Base-by-base conservation (phyloP, 1,140 invertebrate genomes). In the Drosophila auraria region DNA sequence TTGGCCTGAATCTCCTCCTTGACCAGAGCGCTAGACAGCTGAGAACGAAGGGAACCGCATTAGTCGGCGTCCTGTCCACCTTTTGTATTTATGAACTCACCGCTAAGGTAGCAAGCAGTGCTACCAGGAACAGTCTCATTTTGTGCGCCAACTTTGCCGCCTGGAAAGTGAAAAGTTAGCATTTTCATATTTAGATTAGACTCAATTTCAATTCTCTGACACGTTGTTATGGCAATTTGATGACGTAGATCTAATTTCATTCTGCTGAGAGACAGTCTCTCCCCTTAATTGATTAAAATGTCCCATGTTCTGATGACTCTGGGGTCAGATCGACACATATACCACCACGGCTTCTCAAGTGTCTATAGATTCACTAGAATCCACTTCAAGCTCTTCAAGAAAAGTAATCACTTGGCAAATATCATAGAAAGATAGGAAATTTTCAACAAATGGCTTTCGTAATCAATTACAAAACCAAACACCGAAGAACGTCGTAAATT, bases 1-100 rank as follows among this genome's bases (percentile, higher is more conserved):
- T 93, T 91, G 0, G 95, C 96, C 56, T 94, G 92, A 5, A 95
- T 93, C 72, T 96, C 95, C 65, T 95, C 93, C 20, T 94, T 92
- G 42, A 87, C 80, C 53, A 69, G 23, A 4, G 82, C 91, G 40
- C 84, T 61, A n/a, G 73, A n/a, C 5, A 91, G 49, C 83, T 92
- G 23, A 27, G 27, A 44, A 1, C 20, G 68, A 5, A 40, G 5
- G 44, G 25, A 9, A 7, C 23, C 30, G 5, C 5, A 56, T 56
- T 56, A 25, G 6, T 27, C 1, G 15, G 11, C 1, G 27, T 2
- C 8, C 3, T 7, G 11, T 20, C 1, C 0, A 17, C 14, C 1
- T 15, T 7, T 4, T 9, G 6, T 14, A 5, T 6, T 11, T 2
- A 3, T 17, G 12, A 45, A 90, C 86, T 83, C 74, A 92, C 84